Base-by-base conservation (phyloP, 2,113 vertebrate genomes). In the Ameiurus melas region DNA sequence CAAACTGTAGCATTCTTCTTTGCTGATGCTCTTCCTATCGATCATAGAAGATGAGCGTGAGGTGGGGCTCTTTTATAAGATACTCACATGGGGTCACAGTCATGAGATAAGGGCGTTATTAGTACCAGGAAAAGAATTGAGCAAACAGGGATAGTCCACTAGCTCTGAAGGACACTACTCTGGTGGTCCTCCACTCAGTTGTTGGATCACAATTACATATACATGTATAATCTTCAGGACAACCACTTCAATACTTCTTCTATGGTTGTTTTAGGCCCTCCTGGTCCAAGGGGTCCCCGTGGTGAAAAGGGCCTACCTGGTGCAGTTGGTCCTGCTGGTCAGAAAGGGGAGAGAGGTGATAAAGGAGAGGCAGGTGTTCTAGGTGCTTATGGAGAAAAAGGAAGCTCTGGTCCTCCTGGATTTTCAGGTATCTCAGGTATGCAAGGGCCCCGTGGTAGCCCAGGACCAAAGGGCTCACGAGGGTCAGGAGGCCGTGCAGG, bases 401-500 rank as follows among this genome's bases (percentile, higher is more conserved):
- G 98, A 55, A 91, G 93, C 27, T 73, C 93, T 16, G 98, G 98
- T 79, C 95, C 94, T 5, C 85, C 92, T 0, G 98, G 98, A 27
- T 93, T 96, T 30, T 95, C 96, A 55, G 98, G 98, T 91, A 94
- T 97, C 77, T 97, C 96, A 82, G 98, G 98, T 70, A 90, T 95
- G 71, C 97, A 97, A 86, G 98, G 98, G 43, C 94, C 96, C 84
- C 96, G 96, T 91, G 98, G 98, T 89, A 95, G 92, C 0, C 95
- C 97, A 2, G 98, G 98, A 22, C 94, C 96, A 57, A 99, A 98
- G 94, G 98, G 98, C 84, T 96, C 97, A 83, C 95, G 97, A 51
- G 98, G 98, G n/a, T 98, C 98, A 70, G 96, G 97, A 1, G 98
- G 98, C 78, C 96, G 97, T 92, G 96, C 97, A 0, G 98, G 98